Evolutionary conservation across 2,888 invertebrate genomes (phyloP).

Genomic region (Synergus laeviventris): DNA sequence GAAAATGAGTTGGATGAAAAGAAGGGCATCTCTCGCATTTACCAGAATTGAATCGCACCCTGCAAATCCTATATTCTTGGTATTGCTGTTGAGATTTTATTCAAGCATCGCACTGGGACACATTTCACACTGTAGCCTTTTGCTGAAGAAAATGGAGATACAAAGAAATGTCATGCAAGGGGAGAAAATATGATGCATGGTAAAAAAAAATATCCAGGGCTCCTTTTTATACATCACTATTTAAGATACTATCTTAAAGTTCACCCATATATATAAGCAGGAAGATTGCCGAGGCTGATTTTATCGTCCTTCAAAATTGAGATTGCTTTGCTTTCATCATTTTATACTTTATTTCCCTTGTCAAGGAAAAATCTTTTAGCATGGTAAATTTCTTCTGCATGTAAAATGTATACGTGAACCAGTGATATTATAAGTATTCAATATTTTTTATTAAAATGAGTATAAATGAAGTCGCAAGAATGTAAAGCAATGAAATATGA

Average conservation of each 20-base stretch:
- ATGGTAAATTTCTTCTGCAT: background rate
- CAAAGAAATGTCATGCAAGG: constrained; percentile 9
- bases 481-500: too few species aligned
- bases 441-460: too few species aligned
- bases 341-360: background rate
- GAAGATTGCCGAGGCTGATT: background rate
- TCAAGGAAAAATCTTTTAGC: background rate
- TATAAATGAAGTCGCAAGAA: too few species aligned
- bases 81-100: constrained; percentile 36
- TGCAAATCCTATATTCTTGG: constrained; percentile 27
- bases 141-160: constrained; percentile 18
- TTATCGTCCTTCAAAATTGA: background rate
- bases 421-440: too few species aligned
- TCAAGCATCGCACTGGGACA: constrained; percentile 9
- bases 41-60: constrained; percentile 16
- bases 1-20: constrained; percentile 20
- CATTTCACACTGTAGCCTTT: constrained; percentile 6
- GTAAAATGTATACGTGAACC: background rate
- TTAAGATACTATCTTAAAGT: constrained; percentile 3
- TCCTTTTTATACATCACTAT: constrained; percentile 1
- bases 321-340: background rate
- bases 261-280: background rate
- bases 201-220: constrained; percentile 2
- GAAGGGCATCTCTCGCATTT: constrained; percentile 28
- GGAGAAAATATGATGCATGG: constrained; percentile 29